phyloP scores from a whole-genome alignment of 1,140 invertebrate species.

The Diachasmimorpha longicaudata region DNA sequence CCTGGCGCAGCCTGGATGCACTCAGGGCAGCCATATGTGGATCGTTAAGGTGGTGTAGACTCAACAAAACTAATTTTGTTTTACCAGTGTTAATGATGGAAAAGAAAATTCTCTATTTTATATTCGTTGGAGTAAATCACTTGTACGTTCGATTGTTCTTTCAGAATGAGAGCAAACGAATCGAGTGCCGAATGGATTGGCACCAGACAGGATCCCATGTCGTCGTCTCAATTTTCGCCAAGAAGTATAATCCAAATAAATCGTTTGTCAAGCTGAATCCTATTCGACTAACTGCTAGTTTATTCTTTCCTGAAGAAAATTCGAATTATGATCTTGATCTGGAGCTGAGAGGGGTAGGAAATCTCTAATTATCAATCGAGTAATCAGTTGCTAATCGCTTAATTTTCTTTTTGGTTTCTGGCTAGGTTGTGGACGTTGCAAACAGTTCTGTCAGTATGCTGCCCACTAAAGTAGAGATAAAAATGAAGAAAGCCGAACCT shows the following conservation, averaged over 20 bases:
- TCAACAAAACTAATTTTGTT: too few species aligned
- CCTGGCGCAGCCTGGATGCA: slow-evolving; percentile 87
- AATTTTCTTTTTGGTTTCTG: slow-evolving; percentile 30
- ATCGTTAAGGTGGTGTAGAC: slow-evolving; percentile 70
- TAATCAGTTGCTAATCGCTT: too few species aligned
- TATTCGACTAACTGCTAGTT: slow-evolving; percentile 75
- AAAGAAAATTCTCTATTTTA: not conserved
- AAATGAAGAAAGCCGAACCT: slow-evolving; percentile 85
- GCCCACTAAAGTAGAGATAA: slow-evolving; percentile 95
- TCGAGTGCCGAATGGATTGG: slow-evolving; percentile 89
- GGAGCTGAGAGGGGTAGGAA: slow-evolving; percentile 81
- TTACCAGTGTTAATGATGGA: too few species aligned
- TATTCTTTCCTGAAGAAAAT: slow-evolving; percentile 83
- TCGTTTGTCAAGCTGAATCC: slow-evolving; percentile 85
- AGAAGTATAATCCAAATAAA: slow-evolving; percentile 81
- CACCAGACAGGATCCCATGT: slow-evolving; percentile 86
- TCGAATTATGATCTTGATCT: slow-evolving; percentile 79
- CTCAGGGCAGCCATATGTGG: slow-evolving; percentile 86
- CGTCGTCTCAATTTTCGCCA: slow-evolving; percentile 88
- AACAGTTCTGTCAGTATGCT: slow-evolving; percentile 79
- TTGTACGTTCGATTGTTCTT: slow-evolving; percentile 12
- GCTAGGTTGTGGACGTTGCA: slow-evolving; percentile 73
- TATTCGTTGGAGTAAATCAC: too few species aligned
- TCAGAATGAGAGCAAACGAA: slow-evolving; percentile 52
- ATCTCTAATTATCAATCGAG: not conserved